phyloP scores from a whole-genome alignment of 2,113 vertebrate species.

The Pollimyrus isidori region DNA sequence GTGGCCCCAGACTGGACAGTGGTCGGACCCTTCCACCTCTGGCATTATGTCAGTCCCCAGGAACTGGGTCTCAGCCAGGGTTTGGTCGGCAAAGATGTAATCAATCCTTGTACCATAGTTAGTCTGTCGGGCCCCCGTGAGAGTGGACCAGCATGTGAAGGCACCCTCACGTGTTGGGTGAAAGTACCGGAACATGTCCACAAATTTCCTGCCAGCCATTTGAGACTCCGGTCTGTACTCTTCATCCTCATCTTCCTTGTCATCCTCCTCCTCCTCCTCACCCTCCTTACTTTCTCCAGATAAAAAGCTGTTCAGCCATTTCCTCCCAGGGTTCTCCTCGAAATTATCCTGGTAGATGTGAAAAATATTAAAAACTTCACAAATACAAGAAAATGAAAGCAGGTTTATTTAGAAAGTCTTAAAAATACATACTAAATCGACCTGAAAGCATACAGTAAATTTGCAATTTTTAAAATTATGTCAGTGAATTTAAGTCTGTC shows the following conservation, averaged over 20 bases:
- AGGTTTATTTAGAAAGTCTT: background rate
- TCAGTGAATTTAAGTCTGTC: background rate
- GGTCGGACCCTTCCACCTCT: slow-evolving; percentile 79
- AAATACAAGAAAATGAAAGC: background rate
- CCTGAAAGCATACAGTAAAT: background rate
- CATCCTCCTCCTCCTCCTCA: background rate
- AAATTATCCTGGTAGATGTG: slow-evolving; percentile 58
- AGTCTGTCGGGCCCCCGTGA: slow-evolving; percentile 71
- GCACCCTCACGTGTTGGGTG: slow-evolving; percentile 67
- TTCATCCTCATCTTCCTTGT: slow-evolving; percentile 21
- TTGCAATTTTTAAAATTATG: background rate
- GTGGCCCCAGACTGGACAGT: slow-evolving; percentile 73
- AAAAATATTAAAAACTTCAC: slow-evolving; percentile 21
- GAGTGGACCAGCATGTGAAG: slow-evolving; percentile 79
- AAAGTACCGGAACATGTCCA: slow-evolving; percentile 74
- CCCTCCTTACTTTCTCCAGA: slow-evolving; percentile 15
- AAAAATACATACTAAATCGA: background rate
- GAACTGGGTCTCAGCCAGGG: slow-evolving; percentile 57
- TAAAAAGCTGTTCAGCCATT: slow-evolving; percentile 63
- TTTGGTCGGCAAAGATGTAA: slow-evolving; percentile 67
- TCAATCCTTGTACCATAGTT: slow-evolving; percentile 86
- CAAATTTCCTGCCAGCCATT: slow-evolving; percentile 49
- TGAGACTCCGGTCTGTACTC: slow-evolving; percentile 1
- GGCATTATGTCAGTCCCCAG: slow-evolving; percentile 67
- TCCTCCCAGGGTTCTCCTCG: slow-evolving; percentile 69